Evolutionary conservation across 2,797 vertebrate species (phyloP).

Genomic region (Eulemur coronatus): DNA sequence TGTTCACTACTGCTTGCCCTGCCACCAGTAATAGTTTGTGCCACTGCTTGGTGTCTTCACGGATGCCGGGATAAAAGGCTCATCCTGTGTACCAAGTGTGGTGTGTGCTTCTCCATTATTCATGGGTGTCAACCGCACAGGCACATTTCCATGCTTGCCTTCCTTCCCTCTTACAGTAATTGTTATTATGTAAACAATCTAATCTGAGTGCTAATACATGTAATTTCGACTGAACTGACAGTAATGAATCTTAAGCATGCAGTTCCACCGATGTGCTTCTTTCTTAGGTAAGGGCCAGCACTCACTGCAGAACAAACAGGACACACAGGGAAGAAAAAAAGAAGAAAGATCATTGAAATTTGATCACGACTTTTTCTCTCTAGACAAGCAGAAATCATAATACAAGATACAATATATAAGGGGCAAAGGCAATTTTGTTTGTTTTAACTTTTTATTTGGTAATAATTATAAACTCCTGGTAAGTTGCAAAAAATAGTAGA

Average conservation of each 20-base stretch:
- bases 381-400: not conserved
- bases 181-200: slow-evolving; percentile 35
- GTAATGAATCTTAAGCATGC: not conserved
- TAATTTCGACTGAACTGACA: slow-evolving; percentile 4
- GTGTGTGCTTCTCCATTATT: not conserved
- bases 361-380: not conserved
- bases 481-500: not conserved
- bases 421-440: not conserved
- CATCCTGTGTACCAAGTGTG: rapidly evolving
- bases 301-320: not conserved
- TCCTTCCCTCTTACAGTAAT: not conserved
- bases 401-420: not conserved
- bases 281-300: not conserved
- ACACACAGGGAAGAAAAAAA: not conserved
- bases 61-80: not conserved
- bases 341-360: not conserved
- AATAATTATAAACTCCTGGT: not conserved
- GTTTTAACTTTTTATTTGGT: not conserved
- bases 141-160: not conserved
- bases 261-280: not conserved
- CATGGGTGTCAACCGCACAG: not conserved
- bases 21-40: rapidly evolving
- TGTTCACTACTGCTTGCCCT: not conserved
- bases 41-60: not conserved
- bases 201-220: not conserved